These are phyloP conservation scores for Zoanthus solanderi DNA, from an alignment of 92 coral and sea anemone species.

Conservation along the genomic window DNA sequence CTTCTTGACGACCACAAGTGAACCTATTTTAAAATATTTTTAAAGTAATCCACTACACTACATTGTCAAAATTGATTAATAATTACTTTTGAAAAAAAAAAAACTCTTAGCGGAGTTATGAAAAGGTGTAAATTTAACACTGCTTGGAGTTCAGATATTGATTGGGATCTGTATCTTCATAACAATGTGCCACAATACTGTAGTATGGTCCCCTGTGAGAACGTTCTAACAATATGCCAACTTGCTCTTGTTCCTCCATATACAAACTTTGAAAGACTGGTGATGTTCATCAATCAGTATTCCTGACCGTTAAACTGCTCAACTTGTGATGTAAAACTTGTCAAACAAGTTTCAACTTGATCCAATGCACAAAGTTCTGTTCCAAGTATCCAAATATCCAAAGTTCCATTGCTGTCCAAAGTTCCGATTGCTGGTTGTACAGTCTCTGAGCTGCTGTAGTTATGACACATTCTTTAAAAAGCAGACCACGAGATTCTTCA, in stretches of 20 bases:
- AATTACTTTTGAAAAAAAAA: too few species aligned
- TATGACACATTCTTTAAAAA: slow-evolving; percentile 2
- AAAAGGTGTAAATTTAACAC: background rate
- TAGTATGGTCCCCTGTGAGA: background rate
- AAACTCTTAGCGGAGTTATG: too few species aligned
- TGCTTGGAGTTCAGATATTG: background rate
- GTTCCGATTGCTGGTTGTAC: slow-evolving; percentile 39
- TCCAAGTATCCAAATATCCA: slow-evolving; percentile 49
- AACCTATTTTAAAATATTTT: too few species aligned
- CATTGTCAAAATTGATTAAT: too few species aligned
- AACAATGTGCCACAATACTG: background rate
- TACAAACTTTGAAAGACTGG: slow-evolving; percentile 33
- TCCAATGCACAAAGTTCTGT: slow-evolving; percentile 45
- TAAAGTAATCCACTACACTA: too few species aligned
- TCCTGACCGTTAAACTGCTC: slow-evolving; percentile 44
- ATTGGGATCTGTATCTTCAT: background rate
- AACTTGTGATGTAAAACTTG: slow-evolving; percentile 48
- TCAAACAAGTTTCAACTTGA: slow-evolving; percentile 32
- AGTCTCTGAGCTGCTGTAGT: slow-evolving; percentile 1
- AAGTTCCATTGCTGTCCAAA: slow-evolving; percentile 40
- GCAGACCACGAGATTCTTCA: slow-evolving; percentile 22
- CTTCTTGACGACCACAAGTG: too few species aligned
- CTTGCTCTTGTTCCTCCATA: slow-evolving; percentile 56
- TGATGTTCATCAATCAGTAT: slow-evolving; percentile 39
- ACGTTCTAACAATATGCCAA: slow-evolving; percentile 37